Percentiles rank a stretch among this genome's conserved stretches.
Conservation (phyloP, 1,140 invertebrate genomes). For the Telenomus remus region DNA sequence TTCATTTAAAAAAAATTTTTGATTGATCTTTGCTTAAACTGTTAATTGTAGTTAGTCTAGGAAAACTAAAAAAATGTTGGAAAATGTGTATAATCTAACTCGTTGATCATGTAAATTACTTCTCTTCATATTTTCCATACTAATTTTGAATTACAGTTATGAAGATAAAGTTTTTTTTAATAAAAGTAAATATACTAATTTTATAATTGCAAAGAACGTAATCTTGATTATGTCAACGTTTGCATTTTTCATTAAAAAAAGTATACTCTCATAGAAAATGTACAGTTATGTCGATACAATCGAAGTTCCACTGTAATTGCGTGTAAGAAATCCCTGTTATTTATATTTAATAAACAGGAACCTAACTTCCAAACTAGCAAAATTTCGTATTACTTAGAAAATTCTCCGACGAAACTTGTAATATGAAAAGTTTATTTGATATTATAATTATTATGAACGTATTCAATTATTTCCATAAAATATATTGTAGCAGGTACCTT, state of each 20-base stretch:
- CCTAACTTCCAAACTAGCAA: background rate
- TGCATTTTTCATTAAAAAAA: background rate
- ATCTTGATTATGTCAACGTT: constrained; percentile 1
- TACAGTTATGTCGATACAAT: constrained; percentile 9
- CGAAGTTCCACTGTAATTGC: constrained; percentile 4
- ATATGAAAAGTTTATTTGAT: background rate
- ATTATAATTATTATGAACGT: no score
- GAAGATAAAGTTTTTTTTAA: background rate
- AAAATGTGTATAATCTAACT: no score
- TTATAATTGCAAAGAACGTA: background rate
- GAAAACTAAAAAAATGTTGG: no score
- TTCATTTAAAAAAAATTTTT: no score
- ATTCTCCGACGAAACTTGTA: background rate
- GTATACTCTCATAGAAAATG: constrained; percentile 1
- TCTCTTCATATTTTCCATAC: no score
- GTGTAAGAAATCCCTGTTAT: background rate
- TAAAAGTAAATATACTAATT: background rate
- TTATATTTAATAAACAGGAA: background rate
- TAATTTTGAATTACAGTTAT: background rate
- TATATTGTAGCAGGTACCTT: no score
- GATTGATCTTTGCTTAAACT: no score
- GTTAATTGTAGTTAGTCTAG: no score
- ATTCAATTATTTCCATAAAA: no score
- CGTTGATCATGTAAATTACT: no score
- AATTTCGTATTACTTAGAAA: constrained; percentile 1